Base-by-base conservation (phyloP, 1,140 invertebrate species). In the Drosophila dunni region DNA sequence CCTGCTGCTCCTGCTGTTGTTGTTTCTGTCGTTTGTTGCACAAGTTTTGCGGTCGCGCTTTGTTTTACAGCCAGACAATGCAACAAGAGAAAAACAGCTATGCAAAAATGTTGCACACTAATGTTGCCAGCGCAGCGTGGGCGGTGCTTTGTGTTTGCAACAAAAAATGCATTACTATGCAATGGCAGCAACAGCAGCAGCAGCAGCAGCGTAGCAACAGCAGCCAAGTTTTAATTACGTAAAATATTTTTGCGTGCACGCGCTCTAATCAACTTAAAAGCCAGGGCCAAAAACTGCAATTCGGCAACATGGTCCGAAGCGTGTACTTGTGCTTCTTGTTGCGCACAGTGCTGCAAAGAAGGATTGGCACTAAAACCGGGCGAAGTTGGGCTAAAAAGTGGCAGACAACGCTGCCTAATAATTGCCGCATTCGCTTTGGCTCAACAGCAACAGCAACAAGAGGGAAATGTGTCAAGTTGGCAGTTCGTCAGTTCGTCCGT, bases 161-260 rank as follows among this genome's bases (percentile, higher is more conserved):
- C 65, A 56, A 74, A 74, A 74, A 74, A 13, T 57, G 66, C 67
- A 75, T 70, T 70, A 63, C 50, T 50, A 69, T 70, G 72, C 34
- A 53, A 61, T 38, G 33, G 11, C 10, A 81, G 57, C 64, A 60
- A 75, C n/a, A 20, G 17, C 17, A 20, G 17, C 17, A 20, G 17
- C 17, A 17, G 0, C 17, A 20, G 17, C 17, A 20, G 17, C 17
- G 17, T 20, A 20, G 17, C 81, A 68, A 61, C 76, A 53, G 2
- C 68, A 83, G 68, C 66, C 84, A 88, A 83, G 84, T 88, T 88
- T 88, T 88, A 88, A 88, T 88, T 88, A 88, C 83, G 83, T 88
- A 89, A 88, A 88, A 88, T 88, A 88, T 89, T 88, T 88, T 79
- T 75, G 83, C 84, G 62, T 79, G 75, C 64, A 50, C 66, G 64